phyloP scores from a whole-genome alignment of 2,113 vertebrate genomes.

The Clinocottus analis region DNA sequence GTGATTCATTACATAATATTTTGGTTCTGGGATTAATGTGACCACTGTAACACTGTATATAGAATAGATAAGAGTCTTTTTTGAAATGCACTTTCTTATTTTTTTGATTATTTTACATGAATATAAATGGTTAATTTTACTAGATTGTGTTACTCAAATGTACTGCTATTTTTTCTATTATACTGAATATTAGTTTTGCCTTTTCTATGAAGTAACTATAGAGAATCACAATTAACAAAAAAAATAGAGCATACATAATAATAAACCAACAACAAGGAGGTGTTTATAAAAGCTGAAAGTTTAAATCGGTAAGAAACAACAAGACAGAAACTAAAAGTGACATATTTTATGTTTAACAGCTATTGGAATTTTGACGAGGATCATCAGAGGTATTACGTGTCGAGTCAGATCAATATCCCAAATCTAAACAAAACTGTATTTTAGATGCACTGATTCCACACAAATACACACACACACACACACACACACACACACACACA shows the following conservation, averaged over 20 bases:
- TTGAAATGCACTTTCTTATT: neutral
- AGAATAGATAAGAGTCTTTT: neutral
- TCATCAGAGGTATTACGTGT: no score
- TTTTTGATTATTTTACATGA: neutral
- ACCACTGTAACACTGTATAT: neutral
- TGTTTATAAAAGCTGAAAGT: no score
- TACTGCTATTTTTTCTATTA: neutral
- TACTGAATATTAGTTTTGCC: neutral
- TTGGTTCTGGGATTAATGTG: neutral
- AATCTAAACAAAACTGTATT: no score
- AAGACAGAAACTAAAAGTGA: no score
- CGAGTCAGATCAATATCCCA: no score
- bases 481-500: no score
- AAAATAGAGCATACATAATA: neutral
- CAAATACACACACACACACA: no score
- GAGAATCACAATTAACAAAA: neutral
- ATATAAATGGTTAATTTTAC: neutral
- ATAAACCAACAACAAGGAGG: neutral
- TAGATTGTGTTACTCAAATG: neutral
- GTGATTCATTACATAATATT: neutral
- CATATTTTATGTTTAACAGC: neutral
- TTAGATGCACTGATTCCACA: no score
- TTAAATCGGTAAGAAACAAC: neutral
- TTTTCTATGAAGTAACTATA: neutral
- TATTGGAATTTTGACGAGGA: neutral